Evolutionary conservation across 2,888 invertebrate species (phyloP).

Genomic region (Chouioia cunea): DNA sequence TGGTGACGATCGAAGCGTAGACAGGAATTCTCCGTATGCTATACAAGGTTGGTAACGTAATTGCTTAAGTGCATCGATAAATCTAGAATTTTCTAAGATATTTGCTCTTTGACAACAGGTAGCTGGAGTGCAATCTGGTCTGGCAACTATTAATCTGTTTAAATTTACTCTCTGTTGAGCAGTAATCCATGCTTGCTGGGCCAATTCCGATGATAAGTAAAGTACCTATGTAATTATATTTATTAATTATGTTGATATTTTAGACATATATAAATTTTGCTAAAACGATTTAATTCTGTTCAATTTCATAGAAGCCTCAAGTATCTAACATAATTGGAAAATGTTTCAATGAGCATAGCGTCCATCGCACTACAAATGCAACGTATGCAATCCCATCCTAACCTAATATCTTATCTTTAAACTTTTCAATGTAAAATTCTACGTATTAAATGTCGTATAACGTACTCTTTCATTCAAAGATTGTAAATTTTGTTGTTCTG

Average conservation of each 20-base stretch:
- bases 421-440: neutral
- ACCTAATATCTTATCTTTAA: neutral
- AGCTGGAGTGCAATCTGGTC: conserved; percentile 82
- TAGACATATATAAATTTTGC: too few relatives aligned
- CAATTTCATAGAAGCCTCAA: too few relatives aligned
- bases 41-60: conserved; percentile 84
- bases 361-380: too few relatives aligned
- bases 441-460: neutral
- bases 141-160: conserved; percentile 80
- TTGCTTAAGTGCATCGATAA: conserved; percentile 86
- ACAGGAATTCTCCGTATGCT: conserved; percentile 79
- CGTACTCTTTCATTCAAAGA: conserved; percentile 80
- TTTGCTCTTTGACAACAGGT: conserved; percentile 81
- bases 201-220: conserved; percentile 72
- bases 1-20: conserved; percentile 77
- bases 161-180: conserved; percentile 88
- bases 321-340: too few relatives aligned
- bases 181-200: conserved; percentile 88
- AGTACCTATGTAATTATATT: conserved; percentile 66
- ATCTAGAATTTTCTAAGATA: conserved; percentile 74
- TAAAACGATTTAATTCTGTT: too few relatives aligned
- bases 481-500: conserved; percentile 86
- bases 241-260: too few relatives aligned
- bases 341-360: too few relatives aligned
- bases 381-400: neutral